Percentiles rank a stretch among this genome's conserved stretches.
Evolutionary conservation across 1,140 invertebrate species (phyloP).

Genomic region (Macrosteles quadrilineatus): DNA sequence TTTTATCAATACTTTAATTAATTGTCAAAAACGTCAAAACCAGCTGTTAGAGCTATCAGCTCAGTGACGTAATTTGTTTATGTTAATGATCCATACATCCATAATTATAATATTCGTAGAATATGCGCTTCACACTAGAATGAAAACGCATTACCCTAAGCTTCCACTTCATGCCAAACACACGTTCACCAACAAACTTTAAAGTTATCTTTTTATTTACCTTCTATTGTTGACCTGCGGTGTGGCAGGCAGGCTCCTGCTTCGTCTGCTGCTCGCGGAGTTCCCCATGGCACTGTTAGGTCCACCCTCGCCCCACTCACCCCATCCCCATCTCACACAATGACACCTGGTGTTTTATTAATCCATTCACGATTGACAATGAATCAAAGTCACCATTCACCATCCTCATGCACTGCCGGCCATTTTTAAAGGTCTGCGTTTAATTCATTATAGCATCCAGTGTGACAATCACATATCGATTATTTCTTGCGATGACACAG

Average conservation of each 20-base stretch:
- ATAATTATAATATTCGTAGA: too few relatives aligned
- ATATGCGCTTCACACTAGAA: too few relatives aligned
- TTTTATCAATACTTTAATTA: too few relatives aligned
- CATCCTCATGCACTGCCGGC: background rate
- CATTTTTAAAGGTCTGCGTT: background rate
- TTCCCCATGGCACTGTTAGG: slow-evolving; percentile 57
- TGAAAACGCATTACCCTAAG: too few relatives aligned
- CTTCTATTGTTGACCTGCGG: slow-evolving; percentile 50
- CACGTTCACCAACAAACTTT: too few relatives aligned
- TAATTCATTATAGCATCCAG: background rate
- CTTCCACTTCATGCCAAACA: too few relatives aligned
- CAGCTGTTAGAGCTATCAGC: too few relatives aligned
- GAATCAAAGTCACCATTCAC: slow-evolving; percentile 14
- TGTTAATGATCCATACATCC: too few relatives aligned
- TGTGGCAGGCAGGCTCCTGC: slow-evolving; percentile 64
- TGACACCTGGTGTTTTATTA: slow-evolving; percentile 27
- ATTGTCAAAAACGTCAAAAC: too few relatives aligned
- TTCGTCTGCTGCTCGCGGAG: slow-evolving; percentile 53
- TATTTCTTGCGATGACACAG: slow-evolving; percentile 1
- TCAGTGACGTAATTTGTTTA: too few relatives aligned
- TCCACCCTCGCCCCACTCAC: background rate
- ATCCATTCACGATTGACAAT: slow-evolving; percentile 15
- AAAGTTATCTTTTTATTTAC: too few relatives aligned
- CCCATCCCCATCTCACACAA: background rate
- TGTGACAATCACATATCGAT: slow-evolving; percentile 21